These are phyloP conservation scores for Drosophila mettleri DNA, from an alignment of 2,888 invertebrate species.

Conservation along the genomic window DNA sequence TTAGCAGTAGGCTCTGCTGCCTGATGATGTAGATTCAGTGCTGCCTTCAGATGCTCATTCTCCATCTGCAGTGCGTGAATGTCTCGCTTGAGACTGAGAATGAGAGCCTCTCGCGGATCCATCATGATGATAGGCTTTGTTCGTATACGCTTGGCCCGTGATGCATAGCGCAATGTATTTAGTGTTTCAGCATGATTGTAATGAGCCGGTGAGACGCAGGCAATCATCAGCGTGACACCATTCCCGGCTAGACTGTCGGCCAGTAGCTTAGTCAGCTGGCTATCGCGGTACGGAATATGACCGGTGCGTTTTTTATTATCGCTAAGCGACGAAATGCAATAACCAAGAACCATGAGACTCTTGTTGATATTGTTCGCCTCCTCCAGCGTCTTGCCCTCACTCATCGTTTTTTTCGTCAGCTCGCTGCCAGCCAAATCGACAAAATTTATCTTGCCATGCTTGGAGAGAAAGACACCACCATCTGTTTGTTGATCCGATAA, in stretches of 20 bases:
- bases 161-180: constrained; percentile 96
- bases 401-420: constrained; percentile 96
- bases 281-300: constrained; percentile 97
- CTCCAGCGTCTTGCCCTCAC: constrained; percentile 94
- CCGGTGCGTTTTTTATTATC: constrained; percentile 91
- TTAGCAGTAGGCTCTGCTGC: constrained; percentile 75
- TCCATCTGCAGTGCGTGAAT: constrained; percentile 93
- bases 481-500: constrained; percentile 93
- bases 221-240: constrained; percentile 98
- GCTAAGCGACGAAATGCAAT: constrained; percentile 96
- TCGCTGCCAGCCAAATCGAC: constrained; percentile 98
- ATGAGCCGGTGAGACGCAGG: constrained; percentile 95
- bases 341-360: constrained; percentile 97
- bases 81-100: constrained; percentile 94
- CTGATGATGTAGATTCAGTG: constrained; percentile 89
- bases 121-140: constrained; percentile 97
- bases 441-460: constrained; percentile 97
- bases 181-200: constrained; percentile 94
- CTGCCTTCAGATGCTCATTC: constrained; percentile 93
- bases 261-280: constrained; percentile 95
- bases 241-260: constrained; percentile 97
- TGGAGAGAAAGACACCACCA: constrained; percentile 93
- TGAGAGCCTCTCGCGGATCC: constrained; percentile 97
- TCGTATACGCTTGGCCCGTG: constrained; percentile 95
- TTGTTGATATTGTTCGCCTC: constrained; percentile 99